Conservation (phyloP, 1,140 invertebrate species). For the Battus philenor region DNA sequence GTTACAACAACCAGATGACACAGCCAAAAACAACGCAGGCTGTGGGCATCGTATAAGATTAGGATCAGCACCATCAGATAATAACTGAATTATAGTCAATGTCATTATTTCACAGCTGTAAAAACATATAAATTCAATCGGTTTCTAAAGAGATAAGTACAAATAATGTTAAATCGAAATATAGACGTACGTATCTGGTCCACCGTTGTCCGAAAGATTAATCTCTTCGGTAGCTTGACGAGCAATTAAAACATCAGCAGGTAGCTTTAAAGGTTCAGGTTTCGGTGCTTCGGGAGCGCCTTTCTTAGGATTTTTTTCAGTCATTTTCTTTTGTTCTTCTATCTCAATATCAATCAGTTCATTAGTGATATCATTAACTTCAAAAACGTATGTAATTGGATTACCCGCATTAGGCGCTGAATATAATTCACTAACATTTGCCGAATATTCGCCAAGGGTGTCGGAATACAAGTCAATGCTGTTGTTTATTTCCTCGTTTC, state of each 20-base stretch:
- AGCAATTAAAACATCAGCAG: too few species aligned
- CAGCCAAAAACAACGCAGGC: slow-evolving; percentile 60
- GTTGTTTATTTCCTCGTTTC: background rate
- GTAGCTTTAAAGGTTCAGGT: slow-evolving; percentile 28
- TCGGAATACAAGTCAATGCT: background rate
- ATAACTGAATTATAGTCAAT: slow-evolving; percentile 56
- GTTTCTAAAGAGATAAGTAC: too few species aligned
- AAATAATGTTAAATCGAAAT: too few species aligned
- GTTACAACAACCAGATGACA: slow-evolving; percentile 44
- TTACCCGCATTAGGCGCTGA: slow-evolving; percentile 15
- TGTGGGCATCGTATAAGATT: slow-evolving; percentile 60
- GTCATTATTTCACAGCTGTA: slow-evolving; percentile 33
- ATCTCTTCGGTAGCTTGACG: too few species aligned
- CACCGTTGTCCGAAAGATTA: too few species aligned
- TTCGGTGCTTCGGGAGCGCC: slow-evolving; percentile 30
- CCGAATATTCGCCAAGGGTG: slow-evolving; percentile 28
- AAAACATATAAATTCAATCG: background rate
- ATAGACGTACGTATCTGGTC: too few species aligned
- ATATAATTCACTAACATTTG: slow-evolving; percentile 35
- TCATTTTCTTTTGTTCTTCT: slow-evolving; percentile 38
- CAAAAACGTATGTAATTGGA: slow-evolving; percentile 36
- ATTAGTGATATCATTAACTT: slow-evolving; percentile 42
- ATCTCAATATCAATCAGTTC: slow-evolving; percentile 30
- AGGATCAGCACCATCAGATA: slow-evolving; percentile 65
- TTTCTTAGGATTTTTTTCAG: slow-evolving; percentile 42